phyloP scores from a whole-genome alignment of 2,113 vertebrate species.

The Cavia porcellus region DNA sequence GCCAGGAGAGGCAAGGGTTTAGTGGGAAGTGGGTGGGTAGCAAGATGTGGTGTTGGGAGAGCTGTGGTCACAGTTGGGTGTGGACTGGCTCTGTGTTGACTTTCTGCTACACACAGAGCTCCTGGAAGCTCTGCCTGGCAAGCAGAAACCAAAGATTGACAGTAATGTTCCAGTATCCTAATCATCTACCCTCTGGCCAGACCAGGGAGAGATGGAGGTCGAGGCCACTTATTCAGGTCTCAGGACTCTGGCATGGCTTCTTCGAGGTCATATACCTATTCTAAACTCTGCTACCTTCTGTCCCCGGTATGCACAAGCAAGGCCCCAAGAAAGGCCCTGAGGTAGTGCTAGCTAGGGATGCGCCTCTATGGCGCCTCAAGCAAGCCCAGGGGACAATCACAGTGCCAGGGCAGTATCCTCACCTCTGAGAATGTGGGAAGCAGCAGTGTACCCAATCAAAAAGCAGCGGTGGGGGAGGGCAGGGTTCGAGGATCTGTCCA shows the following conservation, averaged over 20 bases:
- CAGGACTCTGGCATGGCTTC: not conserved
- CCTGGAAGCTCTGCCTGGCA: conserved; percentile 19
- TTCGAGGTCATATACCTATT: not conserved
- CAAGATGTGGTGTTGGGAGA: not conserved
- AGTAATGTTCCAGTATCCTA: not conserved
- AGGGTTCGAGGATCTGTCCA: conserved; percentile 44
- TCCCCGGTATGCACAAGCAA: not conserved
- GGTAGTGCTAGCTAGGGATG: not conserved
- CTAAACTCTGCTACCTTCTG: not conserved
- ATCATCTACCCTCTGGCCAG: not conserved
- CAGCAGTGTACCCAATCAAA: not conserved
- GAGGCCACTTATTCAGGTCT: not conserved
- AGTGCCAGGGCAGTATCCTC: not conserved
- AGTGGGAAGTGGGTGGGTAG: not conserved
- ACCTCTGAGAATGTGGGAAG: not conserved
- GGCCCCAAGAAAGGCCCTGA: not conserved
- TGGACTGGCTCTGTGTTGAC: not conserved
- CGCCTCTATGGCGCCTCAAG: not conserved
- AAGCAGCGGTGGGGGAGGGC: not conserved
- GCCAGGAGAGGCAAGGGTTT: not conserved
- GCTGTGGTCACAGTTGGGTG: not conserved
- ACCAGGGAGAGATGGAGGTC: not conserved
- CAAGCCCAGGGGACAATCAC: not conserved
- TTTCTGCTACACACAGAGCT: not conserved
- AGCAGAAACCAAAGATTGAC: not conserved